Evolutionary conservation across 53 echinoderm and acorn worm species (phyloP).

Genomic region (Antedon mediterranea): DNA sequence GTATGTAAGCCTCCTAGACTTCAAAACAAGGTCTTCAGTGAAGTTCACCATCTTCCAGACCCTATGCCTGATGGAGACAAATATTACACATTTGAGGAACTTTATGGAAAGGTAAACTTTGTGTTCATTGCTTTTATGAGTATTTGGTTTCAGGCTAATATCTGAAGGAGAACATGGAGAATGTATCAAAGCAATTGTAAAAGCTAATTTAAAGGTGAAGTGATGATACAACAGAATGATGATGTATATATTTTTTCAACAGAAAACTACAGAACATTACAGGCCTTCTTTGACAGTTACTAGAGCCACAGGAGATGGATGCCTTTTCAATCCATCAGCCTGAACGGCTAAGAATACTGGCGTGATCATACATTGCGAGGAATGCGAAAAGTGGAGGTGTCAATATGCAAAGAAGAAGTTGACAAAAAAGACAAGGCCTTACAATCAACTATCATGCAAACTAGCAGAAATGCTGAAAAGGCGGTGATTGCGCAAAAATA

Average conservation of each 20-base stretch:
- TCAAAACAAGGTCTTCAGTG: not conserved
- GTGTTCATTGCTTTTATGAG: no score
- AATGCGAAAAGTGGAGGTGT: not conserved
- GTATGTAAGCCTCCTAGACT: not conserved
- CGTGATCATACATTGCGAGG: not conserved
- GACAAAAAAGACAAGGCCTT: not conserved
- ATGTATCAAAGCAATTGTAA: no score
- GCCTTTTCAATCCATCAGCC: not conserved
- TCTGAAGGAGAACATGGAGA: no score
- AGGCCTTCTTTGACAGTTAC: not conserved
- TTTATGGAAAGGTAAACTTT: not conserved
- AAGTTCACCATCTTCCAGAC: not conserved
- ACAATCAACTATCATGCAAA: no score
- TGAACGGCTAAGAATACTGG: not conserved
- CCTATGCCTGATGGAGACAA: not conserved
- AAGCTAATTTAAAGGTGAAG: no score
- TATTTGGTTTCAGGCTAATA: no score
- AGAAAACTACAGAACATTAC: not conserved
- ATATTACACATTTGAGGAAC: not conserved
- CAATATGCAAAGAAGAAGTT: not conserved
- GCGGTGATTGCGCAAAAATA: no score
- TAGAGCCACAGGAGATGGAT: not conserved
- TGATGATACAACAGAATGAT: no score
- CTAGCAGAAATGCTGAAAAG: no score
- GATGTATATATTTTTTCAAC: no score